These are phyloP conservation scores for Lutjanus erythropterus DNA, from an alignment of 2,113 vertebrate genomes.

Conservation along the genomic window DNA sequence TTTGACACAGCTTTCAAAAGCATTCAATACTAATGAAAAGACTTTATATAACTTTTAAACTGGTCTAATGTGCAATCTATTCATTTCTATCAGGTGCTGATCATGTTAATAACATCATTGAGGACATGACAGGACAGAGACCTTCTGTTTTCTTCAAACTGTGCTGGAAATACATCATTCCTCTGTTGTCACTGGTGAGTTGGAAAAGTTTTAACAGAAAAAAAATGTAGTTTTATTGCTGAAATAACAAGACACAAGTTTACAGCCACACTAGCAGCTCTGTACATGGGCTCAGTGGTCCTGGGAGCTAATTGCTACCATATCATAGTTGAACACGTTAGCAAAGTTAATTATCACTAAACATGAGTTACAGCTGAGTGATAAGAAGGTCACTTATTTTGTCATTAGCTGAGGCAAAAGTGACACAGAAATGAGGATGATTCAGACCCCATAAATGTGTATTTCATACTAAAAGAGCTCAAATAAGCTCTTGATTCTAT, in stretches of 20 bases:
- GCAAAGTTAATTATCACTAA: too few species aligned
- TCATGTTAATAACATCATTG: slow-evolving; percentile 24
- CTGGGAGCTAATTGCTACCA: too few species aligned
- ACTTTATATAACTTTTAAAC: not conserved
- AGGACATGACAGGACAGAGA: slow-evolving; percentile 63
- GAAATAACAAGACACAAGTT: not conserved
- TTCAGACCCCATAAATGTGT: too few species aligned
- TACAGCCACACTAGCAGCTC: not conserved
- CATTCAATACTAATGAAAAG: not conserved
- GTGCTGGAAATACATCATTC: slow-evolving; percentile 63
- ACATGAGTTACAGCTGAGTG: too few species aligned
- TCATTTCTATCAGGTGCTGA: slow-evolving; percentile 43
- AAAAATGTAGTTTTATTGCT: not conserved
- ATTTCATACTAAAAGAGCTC: too few species aligned
- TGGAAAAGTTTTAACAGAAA: not conserved
- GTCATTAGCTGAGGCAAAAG: too few species aligned
- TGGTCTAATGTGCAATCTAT: not conserved
- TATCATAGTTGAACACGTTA: too few species aligned
- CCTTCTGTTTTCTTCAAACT: slow-evolving; percentile 60
- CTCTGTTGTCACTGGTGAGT: slow-evolving; percentile 67
- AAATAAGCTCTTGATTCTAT: too few species aligned
- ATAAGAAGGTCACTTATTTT: too few species aligned
- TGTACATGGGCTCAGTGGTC: not conserved
- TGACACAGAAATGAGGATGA: too few species aligned
- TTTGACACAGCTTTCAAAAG: too few species aligned